phyloP scores from a whole-genome alignment of 2,888 invertebrate species.

The Sarcophaga carnaria region DNA sequence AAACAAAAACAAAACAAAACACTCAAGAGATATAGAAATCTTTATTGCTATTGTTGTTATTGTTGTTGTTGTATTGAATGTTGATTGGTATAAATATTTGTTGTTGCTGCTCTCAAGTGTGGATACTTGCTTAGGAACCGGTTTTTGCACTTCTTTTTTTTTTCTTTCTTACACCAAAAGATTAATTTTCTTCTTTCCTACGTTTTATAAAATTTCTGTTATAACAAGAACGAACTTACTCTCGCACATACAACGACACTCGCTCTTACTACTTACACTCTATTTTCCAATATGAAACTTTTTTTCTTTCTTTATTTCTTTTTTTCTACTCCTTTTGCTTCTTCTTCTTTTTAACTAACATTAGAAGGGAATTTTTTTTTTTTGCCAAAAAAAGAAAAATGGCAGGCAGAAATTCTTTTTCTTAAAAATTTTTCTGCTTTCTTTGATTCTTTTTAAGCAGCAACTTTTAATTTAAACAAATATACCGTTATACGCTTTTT shows the following conservation, averaged over 20 bases:
- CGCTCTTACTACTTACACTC: neutral
- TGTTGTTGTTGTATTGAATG: constrained; percentile 61
- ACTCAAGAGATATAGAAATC: constrained; percentile 28
- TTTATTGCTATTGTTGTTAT: constrained; percentile 28
- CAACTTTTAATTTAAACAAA: neutral
- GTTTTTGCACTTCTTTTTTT: constrained; percentile 66
- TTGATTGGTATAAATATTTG: constrained; percentile 62
- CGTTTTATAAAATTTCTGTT: constrained; percentile 40
- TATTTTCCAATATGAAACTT: neutral
- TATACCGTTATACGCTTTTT: constrained; percentile 43
- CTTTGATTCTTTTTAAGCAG: neutral
- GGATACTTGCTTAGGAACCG: constrained; percentile 68
- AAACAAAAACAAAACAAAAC: constrained; percentile 25
- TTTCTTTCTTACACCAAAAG: constrained; percentile 35
- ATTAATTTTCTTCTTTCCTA: constrained; percentile 55
- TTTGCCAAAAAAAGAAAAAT: neutral
- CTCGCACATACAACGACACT: neutral
- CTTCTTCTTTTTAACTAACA: neutral
- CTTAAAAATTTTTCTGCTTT: neutral
- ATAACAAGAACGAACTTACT: neutral
- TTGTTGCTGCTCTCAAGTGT: constrained; percentile 58
- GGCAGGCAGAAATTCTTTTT: neutral
- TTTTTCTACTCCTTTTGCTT: constrained; percentile 25
- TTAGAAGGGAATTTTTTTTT: neutral
- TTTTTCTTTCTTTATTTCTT: constrained; percentile 7